phyloP scores from a whole-genome alignment of 2,113 vertebrate species.

The Bungarus multicinctus region DNA sequence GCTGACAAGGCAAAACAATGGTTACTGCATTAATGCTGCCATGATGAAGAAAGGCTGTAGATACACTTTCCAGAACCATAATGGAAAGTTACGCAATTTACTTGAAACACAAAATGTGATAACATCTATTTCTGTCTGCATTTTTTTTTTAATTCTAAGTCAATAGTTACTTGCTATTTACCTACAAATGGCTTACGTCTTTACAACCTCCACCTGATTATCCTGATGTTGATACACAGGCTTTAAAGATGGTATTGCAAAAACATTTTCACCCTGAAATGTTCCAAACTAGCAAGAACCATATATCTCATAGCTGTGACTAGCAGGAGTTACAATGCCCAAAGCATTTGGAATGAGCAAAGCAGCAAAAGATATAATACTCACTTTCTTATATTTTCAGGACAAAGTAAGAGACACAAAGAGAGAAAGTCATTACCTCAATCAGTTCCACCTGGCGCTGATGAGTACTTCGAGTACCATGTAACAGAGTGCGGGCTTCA shows the following conservation, averaged over 20 bases:
- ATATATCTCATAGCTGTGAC: not conserved
- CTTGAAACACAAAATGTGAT: not conserved
- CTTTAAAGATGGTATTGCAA: no score
- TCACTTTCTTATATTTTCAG: not conserved
- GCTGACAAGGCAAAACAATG: constrained; percentile 65
- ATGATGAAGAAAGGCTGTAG: not conserved
- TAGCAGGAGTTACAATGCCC: not conserved
- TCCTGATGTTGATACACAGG: not conserved
- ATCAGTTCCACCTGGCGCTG: constrained; percentile 95
- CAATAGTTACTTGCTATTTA: no score
- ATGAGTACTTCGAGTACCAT: constrained; percentile 86
- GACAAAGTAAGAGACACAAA: not conserved
- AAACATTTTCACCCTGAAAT: not conserved
- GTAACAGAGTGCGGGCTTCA: constrained; percentile 88
- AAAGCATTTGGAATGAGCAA: not conserved
- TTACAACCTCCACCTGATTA: not conserved
- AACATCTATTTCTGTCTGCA: not conserved
- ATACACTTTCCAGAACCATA: not conserved
- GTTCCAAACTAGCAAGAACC: not conserved
- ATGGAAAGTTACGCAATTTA: not conserved
- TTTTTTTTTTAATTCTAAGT: not conserved
- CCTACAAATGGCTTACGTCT: not conserved
- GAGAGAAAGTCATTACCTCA: constrained; percentile 70
- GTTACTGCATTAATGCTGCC: not conserved
- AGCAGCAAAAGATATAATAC: not conserved